Percentiles rank a stretch among this genome's conserved stretches.
Evolutionary conservation across 2,888 invertebrate species (phyloP).

Genomic region (Cephus spinipes): DNA sequence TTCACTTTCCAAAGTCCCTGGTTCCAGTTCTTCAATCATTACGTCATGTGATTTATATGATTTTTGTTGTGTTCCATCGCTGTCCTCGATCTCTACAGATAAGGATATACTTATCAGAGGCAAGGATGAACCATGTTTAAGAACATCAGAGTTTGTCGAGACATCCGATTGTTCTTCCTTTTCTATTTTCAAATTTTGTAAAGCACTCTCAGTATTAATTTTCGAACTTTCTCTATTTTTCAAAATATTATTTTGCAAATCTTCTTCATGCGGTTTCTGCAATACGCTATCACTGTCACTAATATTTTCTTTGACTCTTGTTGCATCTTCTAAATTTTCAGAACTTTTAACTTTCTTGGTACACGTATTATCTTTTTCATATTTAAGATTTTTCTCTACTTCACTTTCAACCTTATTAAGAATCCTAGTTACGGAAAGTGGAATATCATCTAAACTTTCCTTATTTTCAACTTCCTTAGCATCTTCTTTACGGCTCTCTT

Average conservation of each 20-base stretch:
- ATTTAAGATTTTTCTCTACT: neutral
- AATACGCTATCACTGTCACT: neutral
- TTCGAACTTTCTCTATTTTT: neutral
- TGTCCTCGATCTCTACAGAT: neutral
- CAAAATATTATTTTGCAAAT: neutral
- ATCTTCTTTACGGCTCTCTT: constrained; percentile 28
- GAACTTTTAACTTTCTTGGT: neutral
- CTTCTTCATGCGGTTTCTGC: neutral
- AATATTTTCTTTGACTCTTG: neutral
- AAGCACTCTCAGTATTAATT: neutral
- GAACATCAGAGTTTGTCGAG: neutral
- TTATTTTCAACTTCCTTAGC: constrained; percentile 13
- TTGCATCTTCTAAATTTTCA: neutral
- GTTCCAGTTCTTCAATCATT: constrained; percentile 30
- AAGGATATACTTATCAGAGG: neutral
- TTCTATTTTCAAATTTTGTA: neutral
- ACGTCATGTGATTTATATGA: neutral
- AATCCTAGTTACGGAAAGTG: neutral
- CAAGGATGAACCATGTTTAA: neutral
- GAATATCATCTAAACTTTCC: constrained; percentile 9
- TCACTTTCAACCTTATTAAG: constrained; percentile 5
- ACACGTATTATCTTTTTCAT: neutral
- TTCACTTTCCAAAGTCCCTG: constrained; percentile 29
- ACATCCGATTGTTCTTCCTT: neutral
- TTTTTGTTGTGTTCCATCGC: constrained; percentile 13